Evolutionary conservation across 2,113 vertebrate species (phyloP).

Genomic region (Rana temporaria): DNA sequence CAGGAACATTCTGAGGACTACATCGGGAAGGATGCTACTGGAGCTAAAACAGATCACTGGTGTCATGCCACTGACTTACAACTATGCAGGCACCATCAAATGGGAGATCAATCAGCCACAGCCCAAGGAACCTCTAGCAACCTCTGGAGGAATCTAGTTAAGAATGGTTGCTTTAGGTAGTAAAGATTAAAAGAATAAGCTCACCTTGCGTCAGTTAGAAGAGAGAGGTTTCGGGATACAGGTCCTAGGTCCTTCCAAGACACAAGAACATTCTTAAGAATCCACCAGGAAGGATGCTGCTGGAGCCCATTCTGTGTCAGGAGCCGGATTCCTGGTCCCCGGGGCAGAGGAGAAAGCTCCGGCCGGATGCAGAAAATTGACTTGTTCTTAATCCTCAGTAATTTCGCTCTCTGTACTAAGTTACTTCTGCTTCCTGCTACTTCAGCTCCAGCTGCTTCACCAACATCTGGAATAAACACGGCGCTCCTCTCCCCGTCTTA

Average conservation of each 20-base stretch:
- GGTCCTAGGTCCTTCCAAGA: not conserved
- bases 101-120: too few relatives aligned
- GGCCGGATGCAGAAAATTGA: not conserved
- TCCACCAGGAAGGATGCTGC: not conserved
- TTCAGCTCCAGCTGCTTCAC: slow-evolving; percentile 12
- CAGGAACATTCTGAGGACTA: too few relatives aligned
- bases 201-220: slow-evolving; percentile 32
- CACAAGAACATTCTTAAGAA: not conserved
- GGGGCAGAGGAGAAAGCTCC: slow-evolving; percentile 14
- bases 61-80: too few relatives aligned
- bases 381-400: slow-evolving; percentile 34
- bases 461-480: slow-evolving; percentile 34
- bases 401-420: not conserved
- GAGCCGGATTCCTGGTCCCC: not conserved
- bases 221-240: not conserved
- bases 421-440: slow-evolving; percentile 27
- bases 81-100: too few relatives aligned
- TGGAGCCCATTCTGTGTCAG: slow-evolving; percentile 9
- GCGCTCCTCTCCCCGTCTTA: not conserved
- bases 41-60: too few relatives aligned
- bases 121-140: too few relatives aligned
- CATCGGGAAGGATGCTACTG: too few relatives aligned
- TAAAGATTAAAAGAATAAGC: not conserved
- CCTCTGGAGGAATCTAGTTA: too few relatives aligned
- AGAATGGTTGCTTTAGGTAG: not conserved